Evolutionary conservation across 2,113 vertebrate genomes (phyloP), one percentile per base, ranked within the genome.

Genomic region (Tympanuchus pallidicinctus): DNA sequence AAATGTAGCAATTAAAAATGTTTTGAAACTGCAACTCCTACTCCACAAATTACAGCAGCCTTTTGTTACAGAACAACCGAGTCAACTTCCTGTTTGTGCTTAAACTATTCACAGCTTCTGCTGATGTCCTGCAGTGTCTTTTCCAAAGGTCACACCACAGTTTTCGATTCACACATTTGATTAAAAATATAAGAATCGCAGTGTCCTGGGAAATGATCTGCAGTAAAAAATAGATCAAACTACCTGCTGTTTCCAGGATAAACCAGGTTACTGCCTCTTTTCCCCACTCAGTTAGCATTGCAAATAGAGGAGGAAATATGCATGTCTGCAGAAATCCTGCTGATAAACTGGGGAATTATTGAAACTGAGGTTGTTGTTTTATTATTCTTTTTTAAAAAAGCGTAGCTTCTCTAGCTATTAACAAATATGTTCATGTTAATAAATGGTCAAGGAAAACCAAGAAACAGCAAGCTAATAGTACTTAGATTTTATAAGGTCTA

Each of bases 131-230:
- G 86, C 57, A 94, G 97, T 83, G 94, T 92, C 96, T 97, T 97
- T 93, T 96, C 96, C 90, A 89, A 96, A 96, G 97, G 97, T 97
- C 97, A 97, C 91, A 76, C 89, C 71, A 48, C 70, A 92, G 92
- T 96, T 96, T 97, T 97, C 56, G 34, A 97, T 97, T 98, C 97
- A 97, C 97, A 98, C 96, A 97, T 97, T 98, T 97, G 97, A 98
- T 98, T 98, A 98, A 98, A 98, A 97, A 97, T 96, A 97, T 96
- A 96, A 96, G 96, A 97, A 95, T 95, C 93, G 60, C 63, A 82
- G 94, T 97, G 93, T 95, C 96, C 95, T 97, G 95, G 96, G 97
- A 97, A 98, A 97, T 97, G 96, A 97, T 93, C 96, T 97, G 93
- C 96, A 92, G 94, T 96, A 97, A 98, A 98, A 98, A 98, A 98